Conservation (phyloP, 1,140 invertebrate genomes). For the Lasaia peninsularis region DNA sequence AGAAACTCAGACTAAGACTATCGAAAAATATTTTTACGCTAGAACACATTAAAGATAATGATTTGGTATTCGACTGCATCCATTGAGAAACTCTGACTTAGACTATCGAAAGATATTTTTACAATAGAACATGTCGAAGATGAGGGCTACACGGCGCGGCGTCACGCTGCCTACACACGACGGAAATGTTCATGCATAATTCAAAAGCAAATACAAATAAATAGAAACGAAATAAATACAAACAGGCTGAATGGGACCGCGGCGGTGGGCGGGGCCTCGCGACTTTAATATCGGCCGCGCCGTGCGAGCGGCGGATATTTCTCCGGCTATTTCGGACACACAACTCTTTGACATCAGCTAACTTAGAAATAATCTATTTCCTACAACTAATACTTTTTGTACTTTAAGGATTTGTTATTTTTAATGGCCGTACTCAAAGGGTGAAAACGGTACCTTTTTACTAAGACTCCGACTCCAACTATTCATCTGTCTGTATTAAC, state of each 20-base stretch:
- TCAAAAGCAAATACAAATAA: slow-evolving; percentile 76
- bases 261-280: slow-evolving; percentile 63
- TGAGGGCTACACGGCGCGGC: slow-evolving; percentile 40
- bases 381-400: too few species aligned
- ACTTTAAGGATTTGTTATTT: too few species aligned
- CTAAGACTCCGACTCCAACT: too few species aligned
- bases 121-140: slow-evolving; percentile 19
- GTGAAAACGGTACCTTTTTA: too few species aligned
- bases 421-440: too few species aligned
- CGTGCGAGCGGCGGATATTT: slow-evolving; percentile 60
- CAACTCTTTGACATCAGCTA: slow-evolving; percentile 27
- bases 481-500: too few species aligned
- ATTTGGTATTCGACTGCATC: slow-evolving; percentile 2
- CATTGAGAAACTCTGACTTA: not conserved
- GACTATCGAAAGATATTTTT: slow-evolving; percentile 8
- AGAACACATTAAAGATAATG: too few species aligned
- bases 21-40: too few species aligned
- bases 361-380: slow-evolving; percentile 28
- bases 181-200: slow-evolving; percentile 74
- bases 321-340: slow-evolving; percentile 59
- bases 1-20: too few species aligned
- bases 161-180: slow-evolving; percentile 74
- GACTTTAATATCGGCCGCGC: slow-evolving; percentile 71
- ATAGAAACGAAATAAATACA: slow-evolving; percentile 75
- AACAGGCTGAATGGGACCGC: slow-evolving; percentile 71